phyloP scores from a whole-genome alignment of 1,140 invertebrate species.

The Caerostris extrusa region DNA sequence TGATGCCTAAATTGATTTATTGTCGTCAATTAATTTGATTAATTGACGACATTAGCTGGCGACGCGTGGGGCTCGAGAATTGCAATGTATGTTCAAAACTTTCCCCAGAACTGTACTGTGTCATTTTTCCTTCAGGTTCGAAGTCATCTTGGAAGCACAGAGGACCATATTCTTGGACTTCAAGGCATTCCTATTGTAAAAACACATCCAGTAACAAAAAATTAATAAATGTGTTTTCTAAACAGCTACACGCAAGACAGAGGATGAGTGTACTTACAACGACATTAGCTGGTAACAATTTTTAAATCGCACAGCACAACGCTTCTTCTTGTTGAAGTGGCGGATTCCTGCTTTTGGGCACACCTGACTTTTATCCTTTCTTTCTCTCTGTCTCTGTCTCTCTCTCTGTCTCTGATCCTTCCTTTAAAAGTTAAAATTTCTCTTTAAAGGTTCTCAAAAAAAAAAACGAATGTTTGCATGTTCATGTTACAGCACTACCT shows the following conservation, averaged over 20 bases:
- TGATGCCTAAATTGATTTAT: too few species aligned
- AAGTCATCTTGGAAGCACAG: neutral
- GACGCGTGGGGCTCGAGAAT: too few species aligned
- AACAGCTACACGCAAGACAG: constrained; percentile 39
- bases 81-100: too few species aligned
- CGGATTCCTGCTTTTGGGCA: constrained; percentile 14
- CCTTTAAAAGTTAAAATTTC: neutral
- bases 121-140: constrained; percentile 28
- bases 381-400: neutral
- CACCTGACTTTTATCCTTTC: neutral
- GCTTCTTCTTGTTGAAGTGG: neutral
- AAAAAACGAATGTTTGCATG: constrained; percentile 22
- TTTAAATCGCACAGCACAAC: neutral
- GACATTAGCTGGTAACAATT: constrained; percentile 45
- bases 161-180: neutral
- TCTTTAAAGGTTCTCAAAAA: constrained; percentile 1
- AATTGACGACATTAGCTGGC: too few species aligned
- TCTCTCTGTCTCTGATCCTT: neutral
- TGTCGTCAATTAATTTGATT: too few species aligned
- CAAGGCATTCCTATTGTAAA: constrained; percentile 42
- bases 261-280: constrained; percentile 63
- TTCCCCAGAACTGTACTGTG: too few species aligned
- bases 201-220: constrained; percentile 49
- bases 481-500: constrained; percentile 22
- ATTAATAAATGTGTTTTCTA: constrained; percentile 70